A percentile compares a stretch with the other conserved stretches of the same genome.
Evolutionary conservation across 2,113 vertebrate genomes (phyloP).

Genomic region (Deroptyus accipitrinus): DNA sequence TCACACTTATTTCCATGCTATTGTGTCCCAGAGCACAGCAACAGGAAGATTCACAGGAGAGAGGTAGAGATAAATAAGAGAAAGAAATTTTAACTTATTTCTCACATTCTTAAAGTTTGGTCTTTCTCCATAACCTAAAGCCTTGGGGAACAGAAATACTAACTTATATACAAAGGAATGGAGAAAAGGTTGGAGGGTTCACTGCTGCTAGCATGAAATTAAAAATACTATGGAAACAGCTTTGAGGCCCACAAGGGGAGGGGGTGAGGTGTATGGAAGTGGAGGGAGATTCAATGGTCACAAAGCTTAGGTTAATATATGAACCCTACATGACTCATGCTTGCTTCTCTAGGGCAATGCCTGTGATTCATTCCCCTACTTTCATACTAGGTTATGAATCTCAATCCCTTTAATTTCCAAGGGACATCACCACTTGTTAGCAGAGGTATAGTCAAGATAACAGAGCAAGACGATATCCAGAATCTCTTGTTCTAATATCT

Average conservation of each 20-base stretch:
- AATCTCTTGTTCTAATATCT: background rate
- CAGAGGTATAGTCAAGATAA: background rate
- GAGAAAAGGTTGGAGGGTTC: background rate
- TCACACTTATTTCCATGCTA: background rate
- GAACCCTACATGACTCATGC: background rate
- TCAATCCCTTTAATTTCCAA: background rate
- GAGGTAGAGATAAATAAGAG: background rate
- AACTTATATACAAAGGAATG: background rate
- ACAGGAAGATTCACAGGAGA: background rate
- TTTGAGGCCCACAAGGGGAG: fast-evolving
- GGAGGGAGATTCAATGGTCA: background rate
- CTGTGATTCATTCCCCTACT: background rate
- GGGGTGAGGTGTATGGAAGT: fast-evolving
- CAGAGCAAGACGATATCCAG: background rate
- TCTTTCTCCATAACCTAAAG: background rate
- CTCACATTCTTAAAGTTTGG: background rate
- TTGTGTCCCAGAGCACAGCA: background rate
- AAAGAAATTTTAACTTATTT: background rate
- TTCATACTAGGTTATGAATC: background rate
- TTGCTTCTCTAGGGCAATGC: background rate
- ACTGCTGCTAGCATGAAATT: background rate
- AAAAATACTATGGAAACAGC: background rate
- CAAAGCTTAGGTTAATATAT: background rate
- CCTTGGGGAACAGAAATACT: background rate
- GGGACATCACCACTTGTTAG: background rate